Conservation (phyloP, 1,140 invertebrate genomes). For the Caenorhabditis inopinata region DNA sequence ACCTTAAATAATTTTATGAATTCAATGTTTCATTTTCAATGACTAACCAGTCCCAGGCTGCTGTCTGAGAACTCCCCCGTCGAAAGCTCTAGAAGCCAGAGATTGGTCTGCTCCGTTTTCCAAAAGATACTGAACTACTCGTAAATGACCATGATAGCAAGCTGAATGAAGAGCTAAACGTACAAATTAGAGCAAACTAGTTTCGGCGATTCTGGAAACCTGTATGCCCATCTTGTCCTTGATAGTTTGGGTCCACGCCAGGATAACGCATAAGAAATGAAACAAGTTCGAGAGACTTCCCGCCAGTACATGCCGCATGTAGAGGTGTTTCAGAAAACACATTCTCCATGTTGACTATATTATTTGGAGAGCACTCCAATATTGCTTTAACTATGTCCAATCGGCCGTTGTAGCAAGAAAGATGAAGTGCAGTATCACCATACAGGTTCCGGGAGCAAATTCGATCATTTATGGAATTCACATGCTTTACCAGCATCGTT, state of each 20-base stretch:
- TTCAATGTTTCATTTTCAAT: no score
- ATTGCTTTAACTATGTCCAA: constrained; percentile 68
- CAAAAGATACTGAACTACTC: constrained; percentile 69
- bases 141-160: constrained; percentile 69
- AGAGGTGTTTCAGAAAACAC: constrained; percentile 70
- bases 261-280: constrained; percentile 68
- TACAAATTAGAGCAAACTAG: neutral
- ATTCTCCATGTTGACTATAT: constrained; percentile 68
- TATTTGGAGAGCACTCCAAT: neutral
- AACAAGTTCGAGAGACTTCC: constrained; percentile 68
- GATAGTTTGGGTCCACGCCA: constrained; percentile 68
- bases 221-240: constrained; percentile 69
- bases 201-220: constrained; percentile 54
- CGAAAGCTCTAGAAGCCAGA: constrained; percentile 64
- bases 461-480: constrained; percentile 47
- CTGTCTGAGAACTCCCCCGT: neutral
- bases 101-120: constrained; percentile 70
- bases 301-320: constrained; percentile 69
- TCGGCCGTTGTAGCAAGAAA: constrained; percentile 69
- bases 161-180: constrained; percentile 69
- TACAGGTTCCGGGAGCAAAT: constrained; percentile 66
- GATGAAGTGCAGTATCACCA: constrained; percentile 69
- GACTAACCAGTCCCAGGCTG: neutral
- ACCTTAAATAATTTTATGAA: no score
- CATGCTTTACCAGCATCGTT: constrained; percentile 66